Evolutionary conservation across 2,888 invertebrate species (phyloP), one percentile per base, ranked within the genome.

Genomic region (Homarus gammarus): DNA sequence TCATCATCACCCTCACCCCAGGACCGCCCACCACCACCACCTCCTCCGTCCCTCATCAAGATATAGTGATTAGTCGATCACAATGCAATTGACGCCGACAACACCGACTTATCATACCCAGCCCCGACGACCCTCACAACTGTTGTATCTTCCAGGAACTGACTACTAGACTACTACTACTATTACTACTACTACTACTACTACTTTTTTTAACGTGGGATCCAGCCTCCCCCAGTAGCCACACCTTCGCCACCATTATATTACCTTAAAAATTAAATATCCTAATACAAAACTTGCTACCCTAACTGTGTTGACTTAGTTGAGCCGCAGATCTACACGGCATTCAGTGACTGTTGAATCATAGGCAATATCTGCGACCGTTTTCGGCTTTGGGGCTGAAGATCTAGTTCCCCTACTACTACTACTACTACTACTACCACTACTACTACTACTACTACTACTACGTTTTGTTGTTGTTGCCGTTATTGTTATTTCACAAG

Each of bases 1-100:
- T 75, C 75, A 75, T 75, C 40, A 75, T 75, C 40, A 75, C n/a
- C n/a, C n/a, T n/a, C n/a, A n/a, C n/a, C 8, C n/a, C 44, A 33
- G 73, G 38, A 33, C 0, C 75, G 27, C 44, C 75, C 44, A 0
- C 15, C 44, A 18, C 75, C 75, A 44, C 75, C 44, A 49, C 75
- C 44, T 75, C 75, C 33, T 10, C 27, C 75, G 0, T n/a, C 75
- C 44, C 73, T 73, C 73, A 75, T 75, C 75, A 75, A 27, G 36
- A 10, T 44, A 27, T 27, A 44, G 44, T 22, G 27, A 75, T 75
- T 36, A 36, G 75, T 40, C 75, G 75, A 75, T 75, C 75, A 75
- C 75, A 38, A 49, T 12, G 36, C 38, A 40, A 38, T 31, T 22
- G 3, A 12, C 3, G 40, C 5, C 8, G 64, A 56, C 56, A 56